Conservation (phyloP, 2,113 vertebrate genomes). For the Tauraco erythrolophus region DNA sequence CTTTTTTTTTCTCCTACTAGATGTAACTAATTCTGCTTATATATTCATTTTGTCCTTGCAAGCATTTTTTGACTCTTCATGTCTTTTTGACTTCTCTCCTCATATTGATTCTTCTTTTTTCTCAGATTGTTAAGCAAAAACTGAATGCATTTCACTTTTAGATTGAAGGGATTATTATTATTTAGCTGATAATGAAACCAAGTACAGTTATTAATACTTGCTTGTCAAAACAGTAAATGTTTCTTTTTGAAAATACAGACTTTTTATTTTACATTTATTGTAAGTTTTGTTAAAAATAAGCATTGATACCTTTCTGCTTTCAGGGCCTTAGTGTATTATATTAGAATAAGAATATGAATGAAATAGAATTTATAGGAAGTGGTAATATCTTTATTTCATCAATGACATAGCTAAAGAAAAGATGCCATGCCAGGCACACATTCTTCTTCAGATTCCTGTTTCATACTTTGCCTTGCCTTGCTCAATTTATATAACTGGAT, state of each 20-base stretch:
- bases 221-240: neutral
- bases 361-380: neutral
- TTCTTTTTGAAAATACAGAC: neutral
- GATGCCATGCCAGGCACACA: neutral
- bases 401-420: neutral
- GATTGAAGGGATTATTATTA: neutral
- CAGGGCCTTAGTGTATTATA: neutral
- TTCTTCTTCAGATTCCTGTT: neutral
- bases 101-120: neutral
- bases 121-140: neutral
- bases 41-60: neutral
- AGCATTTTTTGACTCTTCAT: neutral
- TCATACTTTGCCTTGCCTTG: neutral
- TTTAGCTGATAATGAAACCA: neutral
- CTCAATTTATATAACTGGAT: neutral
- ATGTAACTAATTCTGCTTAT: neutral
- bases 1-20: neutral
- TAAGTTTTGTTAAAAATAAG: neutral
- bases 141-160: neutral
- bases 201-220: neutral
- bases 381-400: neutral
- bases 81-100: neutral
- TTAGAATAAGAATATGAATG: neutral
- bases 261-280: neutral
- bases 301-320: neutral